Evolutionary conservation across 2,888 invertebrate species (phyloP), one percentile per base, ranked within the genome.

Genomic region (Diarsia mendica): DNA sequence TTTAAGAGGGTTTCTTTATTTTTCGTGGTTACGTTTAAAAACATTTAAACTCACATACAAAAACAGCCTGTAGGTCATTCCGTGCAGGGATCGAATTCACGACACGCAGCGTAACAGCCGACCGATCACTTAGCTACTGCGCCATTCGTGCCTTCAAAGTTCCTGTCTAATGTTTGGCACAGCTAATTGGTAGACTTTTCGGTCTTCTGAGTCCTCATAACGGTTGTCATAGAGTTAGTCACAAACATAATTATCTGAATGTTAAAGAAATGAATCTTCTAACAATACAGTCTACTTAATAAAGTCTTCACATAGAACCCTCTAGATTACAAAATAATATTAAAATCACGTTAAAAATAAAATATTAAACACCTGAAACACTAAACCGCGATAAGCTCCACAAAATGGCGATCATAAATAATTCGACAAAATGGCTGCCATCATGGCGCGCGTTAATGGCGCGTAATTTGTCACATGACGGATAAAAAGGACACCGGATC

Each of bases 381-480:
- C 73, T 78, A 84, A 80, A 80, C 80, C 82, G 51, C 68, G 83
- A 73, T 85, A 85, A 85, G 73, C 79, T 77, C 6, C 61, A 78
- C 85, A 85, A 87, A 88, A 87, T 89, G 89, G 85, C 77, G 39
- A 58, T 69, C 77, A 88, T 87, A 83, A 89, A 88, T 86, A 87
- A 83, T 75, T 82, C 76, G 72, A 72, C 86, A 88, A 88, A 79
- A 88, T 88, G 87, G 87, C 84, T 64, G 39, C 73, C 53, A 85
- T 77, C 70, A 88, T 83, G 85, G 84, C 83, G 83, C 75, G 63
- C 63, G 75, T 60, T 86, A 88, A 88, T 88, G 83, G 82, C 79
- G 78, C 69, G 78, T 82, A 82, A 89, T 88, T 88, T 78, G 83
- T 86, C 71, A 83, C 74, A 71, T 82, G 78, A 68, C 72, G 77